Conservation (phyloP, 2,888 invertebrate genomes). For the Leucophora obtusa region DNA sequence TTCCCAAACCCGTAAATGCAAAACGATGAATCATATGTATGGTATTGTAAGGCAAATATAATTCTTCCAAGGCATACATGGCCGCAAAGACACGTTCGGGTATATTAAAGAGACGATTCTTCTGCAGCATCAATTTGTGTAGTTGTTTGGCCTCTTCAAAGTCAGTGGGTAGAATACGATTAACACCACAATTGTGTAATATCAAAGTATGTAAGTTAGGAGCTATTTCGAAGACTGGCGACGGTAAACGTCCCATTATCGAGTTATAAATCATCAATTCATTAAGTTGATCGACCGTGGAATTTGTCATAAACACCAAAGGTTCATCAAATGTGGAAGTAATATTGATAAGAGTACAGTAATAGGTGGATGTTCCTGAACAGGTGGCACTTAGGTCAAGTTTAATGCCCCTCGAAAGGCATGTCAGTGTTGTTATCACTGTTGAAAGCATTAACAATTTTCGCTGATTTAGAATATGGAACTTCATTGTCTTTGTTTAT, state of each 20-base stretch:
- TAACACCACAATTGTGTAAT: conserved; percentile 70
- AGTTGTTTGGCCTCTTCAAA: conserved; percentile 67
- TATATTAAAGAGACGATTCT: conserved; percentile 69
- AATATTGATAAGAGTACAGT: conserved; percentile 65
- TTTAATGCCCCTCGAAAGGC: conserved; percentile 18
- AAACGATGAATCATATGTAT: conserved; percentile 69
- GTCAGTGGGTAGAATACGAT: conserved; percentile 66
- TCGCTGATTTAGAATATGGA: conserved; percentile 20
- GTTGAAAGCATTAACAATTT: conserved; percentile 10
- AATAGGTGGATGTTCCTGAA: conserved; percentile 61
- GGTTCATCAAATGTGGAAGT: conserved; percentile 61
- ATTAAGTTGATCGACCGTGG: conserved; percentile 59
- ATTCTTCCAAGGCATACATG: conserved; percentile 67
- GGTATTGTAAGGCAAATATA: conserved; percentile 71
- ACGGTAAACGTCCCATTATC: conserved; percentile 67
- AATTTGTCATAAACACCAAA: conserved; percentile 56
- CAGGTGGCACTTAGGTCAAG: conserved; percentile 70
- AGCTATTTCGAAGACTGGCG: conserved; percentile 67
- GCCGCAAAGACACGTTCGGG: conserved; percentile 67
- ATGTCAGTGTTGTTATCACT: conserved; percentile 34
- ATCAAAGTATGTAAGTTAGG: conserved; percentile 71
- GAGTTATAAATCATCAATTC: conserved; percentile 69
- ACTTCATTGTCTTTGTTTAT: conserved; percentile 21
- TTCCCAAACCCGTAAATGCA: conserved; percentile 69
- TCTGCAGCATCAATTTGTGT: conserved; percentile 68